Evolutionary conservation across 2,888 invertebrate species (phyloP), one percentile per base, ranked within the genome.

Genomic region (Pherbina coryleti): DNA sequence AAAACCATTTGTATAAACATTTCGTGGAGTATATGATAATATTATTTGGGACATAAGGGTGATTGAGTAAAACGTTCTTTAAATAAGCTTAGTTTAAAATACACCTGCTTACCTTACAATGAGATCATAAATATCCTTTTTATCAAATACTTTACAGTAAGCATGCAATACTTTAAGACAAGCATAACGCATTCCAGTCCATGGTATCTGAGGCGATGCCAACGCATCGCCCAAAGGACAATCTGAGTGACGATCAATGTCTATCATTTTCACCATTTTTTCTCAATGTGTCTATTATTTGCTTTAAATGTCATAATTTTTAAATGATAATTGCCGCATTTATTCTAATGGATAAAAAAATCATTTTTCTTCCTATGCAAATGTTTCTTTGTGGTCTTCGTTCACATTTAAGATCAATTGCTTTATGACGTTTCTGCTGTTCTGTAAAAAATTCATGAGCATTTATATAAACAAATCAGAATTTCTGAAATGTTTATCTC

Each of bases 71-170:
- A 31, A 31, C 31, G 5, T 31, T 4, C 31, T 31, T 31, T 4
- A 4, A 31, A 31, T 3, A 4, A 4, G 3, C 31, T 31, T 31
- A 31, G 31, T 5, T 5, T 31, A 31, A 31, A 31, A 31, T 4
- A 37, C 5, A 37, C 8, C 5, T 17, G 31, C 89, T 87, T 92
- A 95, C 95, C 95, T 93, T 90, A 95, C 93, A 85, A 95, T 93
- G 90, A 95, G 92, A 89, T 95, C 94, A 90, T 94, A 91, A 64
- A 95, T 92, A 91, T 95, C 95, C 89, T 93, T 93, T 87, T 94
- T 93, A 87, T 95, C 95, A 90, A 96, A 96, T 84, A 96, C 95
- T 90, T 95, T 96, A 91, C 95, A 96, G 91, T 96, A 96, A 76
- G 96, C 92, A 86, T 95, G 95, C 79, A 96, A 91, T 77, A 96